Base-by-base conservation (phyloP, 1,140 invertebrate species). In the Scaptomyza pallida region DNA sequence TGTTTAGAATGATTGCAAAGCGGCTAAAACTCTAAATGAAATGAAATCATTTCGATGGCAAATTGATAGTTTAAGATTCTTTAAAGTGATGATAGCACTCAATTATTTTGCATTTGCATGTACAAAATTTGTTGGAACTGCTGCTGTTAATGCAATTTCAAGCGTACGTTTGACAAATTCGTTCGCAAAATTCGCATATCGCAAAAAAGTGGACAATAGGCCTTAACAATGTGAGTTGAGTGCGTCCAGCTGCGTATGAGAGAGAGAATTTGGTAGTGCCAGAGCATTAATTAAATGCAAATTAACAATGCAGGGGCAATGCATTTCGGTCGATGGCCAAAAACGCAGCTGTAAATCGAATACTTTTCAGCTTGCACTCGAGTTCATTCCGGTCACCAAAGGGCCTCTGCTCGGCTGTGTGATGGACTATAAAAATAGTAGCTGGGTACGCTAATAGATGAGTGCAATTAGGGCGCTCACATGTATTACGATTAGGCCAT, bases 261-360 rank as follows among this genome's bases (percentile, higher is more conserved):
- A n/a, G n/a, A 30, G 26, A 26, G 23, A 30, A 8, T 9, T 30
- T 8, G 6, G 12, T 44, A 44, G 43, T 44, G 43, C 17, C 10
- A 41, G 61, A 0, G 48, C 61, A 72, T 21, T 77, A 82, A 83
- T 78, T 77, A 78, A 78, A 78, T 78, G 79, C 75, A 78, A 71
- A 83, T 75, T 73, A 78, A 59, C 71, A 37, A 50, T 19, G n/a
- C n/a, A n/a, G n/a, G 35, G 50, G 35, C 12, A 35, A 54, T 48
- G 50, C 37, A 33, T 64, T 33, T 48, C 16, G 21, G 23, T 26
- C 23, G 13, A 37, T 16, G 5, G 1, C 23, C 13, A 3, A 37
- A 9, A 8, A 40, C 5, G 9, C 43, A 5, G 43, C 19, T 21
- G 43, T 45, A 47, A 23, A 47, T 23, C 44, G 19, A 47, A 23